Evolutionary conservation across 2,113 vertebrate genomes (phyloP).

Genomic region (Nothobranchius furzeri): DNA sequence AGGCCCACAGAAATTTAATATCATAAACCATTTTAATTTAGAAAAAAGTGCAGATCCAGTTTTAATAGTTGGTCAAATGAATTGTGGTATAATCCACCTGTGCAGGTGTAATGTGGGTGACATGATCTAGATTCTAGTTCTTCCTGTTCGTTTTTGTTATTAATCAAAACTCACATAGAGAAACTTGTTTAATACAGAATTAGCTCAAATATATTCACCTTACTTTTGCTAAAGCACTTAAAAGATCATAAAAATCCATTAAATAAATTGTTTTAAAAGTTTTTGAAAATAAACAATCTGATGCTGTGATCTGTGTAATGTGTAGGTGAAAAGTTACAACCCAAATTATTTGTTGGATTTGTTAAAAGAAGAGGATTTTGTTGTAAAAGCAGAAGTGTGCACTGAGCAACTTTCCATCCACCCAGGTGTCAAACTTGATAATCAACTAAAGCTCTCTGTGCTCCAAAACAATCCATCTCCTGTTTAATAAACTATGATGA

Average conservation of each 20-base stretch:
- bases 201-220: not conserved
- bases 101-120: not conserved
- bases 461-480: conserved; percentile 49
- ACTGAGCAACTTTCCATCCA: conserved; percentile 26
- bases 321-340: no score
- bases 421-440: conserved; percentile 35
- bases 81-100: not conserved
- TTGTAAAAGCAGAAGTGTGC: not conserved
- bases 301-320: no score
- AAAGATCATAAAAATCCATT: not conserved
- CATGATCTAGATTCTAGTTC: not conserved
- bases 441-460: conserved; percentile 43
- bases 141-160: not conserved
- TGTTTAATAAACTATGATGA: conserved; percentile 63
- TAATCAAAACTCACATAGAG: not conserved
- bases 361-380: no score
- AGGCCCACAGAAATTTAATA: no score
- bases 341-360: no score
- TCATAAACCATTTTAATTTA: no score
- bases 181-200: not conserved
- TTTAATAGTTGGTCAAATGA: no score
- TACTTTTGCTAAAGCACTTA: not conserved
- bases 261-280: no score
- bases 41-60: no score
- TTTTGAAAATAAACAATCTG: no score